A percentile compares a stretch with the other conserved stretches of the same genome.
phyloP scores from a whole-genome alignment of 1,140 invertebrate genomes.

The Drosophila asahinai region DNA sequence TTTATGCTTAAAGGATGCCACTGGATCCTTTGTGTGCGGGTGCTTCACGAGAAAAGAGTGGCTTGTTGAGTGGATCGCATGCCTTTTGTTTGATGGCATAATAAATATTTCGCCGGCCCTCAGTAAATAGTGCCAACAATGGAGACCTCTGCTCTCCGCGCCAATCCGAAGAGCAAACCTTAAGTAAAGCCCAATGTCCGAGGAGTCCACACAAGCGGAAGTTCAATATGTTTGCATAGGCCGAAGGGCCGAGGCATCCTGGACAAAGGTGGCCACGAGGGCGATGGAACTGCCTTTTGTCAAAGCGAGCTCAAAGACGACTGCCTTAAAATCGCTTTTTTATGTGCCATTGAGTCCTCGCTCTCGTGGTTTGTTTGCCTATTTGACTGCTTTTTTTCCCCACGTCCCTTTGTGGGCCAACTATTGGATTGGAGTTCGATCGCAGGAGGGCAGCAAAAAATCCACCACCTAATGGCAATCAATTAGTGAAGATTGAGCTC shows the following conservation, averaged over 20 bases:
- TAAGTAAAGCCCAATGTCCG: slow-evolving; percentile 44
- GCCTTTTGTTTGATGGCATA: slow-evolving; percentile 80
- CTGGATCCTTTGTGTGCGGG: slow-evolving; percentile 24
- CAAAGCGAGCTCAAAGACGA: slow-evolving; percentile 52
- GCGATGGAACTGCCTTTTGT: slow-evolving; percentile 55
- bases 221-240: slow-evolving; percentile 81
- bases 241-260: slow-evolving; percentile 14
- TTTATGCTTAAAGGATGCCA: slow-evolving; percentile 66
- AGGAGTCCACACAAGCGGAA: slow-evolving; percentile 62
- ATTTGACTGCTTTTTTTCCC: slow-evolving; percentile 42
- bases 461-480: slow-evolving; percentile 75
- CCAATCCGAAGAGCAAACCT: slow-evolving; percentile 26
- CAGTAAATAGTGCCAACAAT: slow-evolving; percentile 71
- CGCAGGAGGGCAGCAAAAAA: slow-evolving; percentile 29
- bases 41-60: slow-evolving; percentile 17
- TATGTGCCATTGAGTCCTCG: slow-evolving; percentile 57
- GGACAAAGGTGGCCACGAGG: slow-evolving; percentile 45
- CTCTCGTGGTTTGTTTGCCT: slow-evolving; percentile 67
- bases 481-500: slow-evolving; percentile 71
- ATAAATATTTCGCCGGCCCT: slow-evolving; percentile 74
- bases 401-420: slow-evolving; percentile 26
- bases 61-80: slow-evolving; percentile 50
- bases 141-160: slow-evolving; percentile 21
- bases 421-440: slow-evolving; percentile 27
- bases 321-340: slow-evolving; percentile 68